Evolutionary conservation across 2,888 invertebrate species (phyloP).

Genomic region (Linnaemya vulpina): DNA sequence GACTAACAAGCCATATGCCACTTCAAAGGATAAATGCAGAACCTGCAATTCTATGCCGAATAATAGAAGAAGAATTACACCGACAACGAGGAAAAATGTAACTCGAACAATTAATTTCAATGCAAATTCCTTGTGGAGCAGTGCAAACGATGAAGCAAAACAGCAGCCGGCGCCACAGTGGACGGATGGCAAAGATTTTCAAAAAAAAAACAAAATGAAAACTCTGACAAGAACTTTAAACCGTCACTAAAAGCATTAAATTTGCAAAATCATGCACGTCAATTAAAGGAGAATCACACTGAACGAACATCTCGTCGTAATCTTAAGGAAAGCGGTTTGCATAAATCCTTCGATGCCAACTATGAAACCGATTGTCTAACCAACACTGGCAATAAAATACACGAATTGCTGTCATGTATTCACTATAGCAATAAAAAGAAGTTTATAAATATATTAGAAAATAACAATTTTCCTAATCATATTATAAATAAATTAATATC

Average conservation of each 20-base stretch:
- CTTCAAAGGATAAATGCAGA: slow-evolving; percentile 28
- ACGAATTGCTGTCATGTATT: slow-evolving; percentile 2
- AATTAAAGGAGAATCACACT: background rate
- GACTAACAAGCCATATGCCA: slow-evolving; percentile 17
- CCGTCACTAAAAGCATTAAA: slow-evolving; percentile 3
- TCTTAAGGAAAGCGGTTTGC: background rate
- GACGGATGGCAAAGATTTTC: background rate
- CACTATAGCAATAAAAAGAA: no score
- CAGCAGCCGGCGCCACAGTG: background rate
- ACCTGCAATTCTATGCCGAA: slow-evolving; percentile 37
- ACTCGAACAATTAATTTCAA: slow-evolving; percentile 16
- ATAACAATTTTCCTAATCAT: no score
- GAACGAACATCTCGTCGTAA: background rate
- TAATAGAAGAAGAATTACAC: slow-evolving; percentile 16
- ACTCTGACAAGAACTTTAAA: slow-evolving; percentile 24
- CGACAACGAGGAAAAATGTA: slow-evolving; percentile 23
- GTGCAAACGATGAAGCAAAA: background rate
- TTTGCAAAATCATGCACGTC: slow-evolving; percentile 2
- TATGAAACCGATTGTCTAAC: background rate
- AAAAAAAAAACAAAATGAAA: slow-evolving; percentile 26
- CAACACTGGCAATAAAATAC: background rate
- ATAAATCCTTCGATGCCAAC: background rate
- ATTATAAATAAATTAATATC: no score
- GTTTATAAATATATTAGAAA: no score
- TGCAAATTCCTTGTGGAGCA: slow-evolving; percentile 14